Percentiles rank a stretch among this genome's conserved stretches.
These are phyloP conservation scores for Magallana gigas DNA, from an alignment of 1,140 invertebrate species.

Conservation along the genomic window DNA sequence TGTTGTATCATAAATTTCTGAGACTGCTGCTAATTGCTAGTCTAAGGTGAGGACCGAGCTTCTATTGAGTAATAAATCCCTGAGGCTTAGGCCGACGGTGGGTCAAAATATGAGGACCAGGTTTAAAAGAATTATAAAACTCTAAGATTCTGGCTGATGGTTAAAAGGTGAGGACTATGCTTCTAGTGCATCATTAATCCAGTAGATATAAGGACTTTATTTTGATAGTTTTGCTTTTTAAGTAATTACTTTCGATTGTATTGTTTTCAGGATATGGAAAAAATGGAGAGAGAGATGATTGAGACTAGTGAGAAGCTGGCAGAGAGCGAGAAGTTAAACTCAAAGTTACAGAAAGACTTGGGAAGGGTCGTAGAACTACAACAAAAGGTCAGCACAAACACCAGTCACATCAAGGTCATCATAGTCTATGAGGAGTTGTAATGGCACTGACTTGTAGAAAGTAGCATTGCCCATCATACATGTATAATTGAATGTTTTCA, in stretches of 20 bases:
- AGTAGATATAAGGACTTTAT: background rate
- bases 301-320: constrained; percentile 50
- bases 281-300: constrained; percentile 47
- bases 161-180: background rate
- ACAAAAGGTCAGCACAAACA: constrained; percentile 41
- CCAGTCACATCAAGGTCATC: too few relatives aligned
- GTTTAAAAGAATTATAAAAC: background rate
- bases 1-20: background rate
- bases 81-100: background rate
- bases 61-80: background rate
- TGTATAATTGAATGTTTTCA: too few relatives aligned
- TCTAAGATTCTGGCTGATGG: background rate
- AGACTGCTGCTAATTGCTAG: background rate
- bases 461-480: too few relatives aligned
- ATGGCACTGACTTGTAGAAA: too few relatives aligned
- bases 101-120: background rate
- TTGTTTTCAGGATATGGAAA: constrained; percentile 51
- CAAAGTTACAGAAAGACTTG: constrained; percentile 51
- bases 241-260: background rate
- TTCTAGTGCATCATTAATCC: background rate
- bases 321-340: constrained; percentile 49
- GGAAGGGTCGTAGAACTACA: constrained; percentile 44
- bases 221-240: too few relatives aligned
- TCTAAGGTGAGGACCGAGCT: background rate
- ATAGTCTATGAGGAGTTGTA: too few relatives aligned